Conservation (phyloP, 2,888 invertebrate species). For the Lasioglossum zephyrum region DNA sequence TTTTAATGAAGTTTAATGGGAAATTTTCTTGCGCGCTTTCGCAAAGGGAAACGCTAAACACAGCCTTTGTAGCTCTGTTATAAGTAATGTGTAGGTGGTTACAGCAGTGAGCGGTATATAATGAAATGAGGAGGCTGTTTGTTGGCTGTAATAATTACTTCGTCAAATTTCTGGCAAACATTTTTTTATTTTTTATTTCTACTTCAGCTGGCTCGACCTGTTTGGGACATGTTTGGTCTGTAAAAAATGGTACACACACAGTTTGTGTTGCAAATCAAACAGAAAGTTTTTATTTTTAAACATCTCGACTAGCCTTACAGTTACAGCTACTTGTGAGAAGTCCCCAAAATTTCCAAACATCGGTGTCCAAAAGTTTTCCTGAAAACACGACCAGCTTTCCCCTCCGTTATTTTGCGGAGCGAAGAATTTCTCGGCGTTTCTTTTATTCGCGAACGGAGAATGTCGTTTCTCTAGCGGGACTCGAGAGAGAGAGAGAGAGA, state of each 20-base stretch:
- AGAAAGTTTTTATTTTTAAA: background rate
- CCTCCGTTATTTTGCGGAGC: background rate
- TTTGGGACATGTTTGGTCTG: background rate
- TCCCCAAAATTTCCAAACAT: background rate
- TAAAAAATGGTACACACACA: no score
- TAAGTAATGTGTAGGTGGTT: background rate
- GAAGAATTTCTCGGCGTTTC: background rate
- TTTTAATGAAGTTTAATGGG: constrained; percentile 7
- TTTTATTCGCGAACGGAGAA: background rate
- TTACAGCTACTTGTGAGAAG: background rate
- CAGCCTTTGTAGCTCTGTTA: background rate
- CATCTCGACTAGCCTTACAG: background rate
- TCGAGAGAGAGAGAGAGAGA: background rate
- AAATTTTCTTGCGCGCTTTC: background rate
- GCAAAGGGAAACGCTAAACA: background rate
- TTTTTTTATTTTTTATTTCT: background rate
- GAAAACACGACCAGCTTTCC: background rate
- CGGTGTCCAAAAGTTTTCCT: background rate
- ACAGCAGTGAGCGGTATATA: background rate
- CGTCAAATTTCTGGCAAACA: background rate
- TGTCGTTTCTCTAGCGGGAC: background rate
- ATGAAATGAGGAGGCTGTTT: background rate
- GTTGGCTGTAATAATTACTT: background rate
- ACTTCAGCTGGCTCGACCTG: background rate
- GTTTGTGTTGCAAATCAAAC: no score